Base-by-base conservation (phyloP, 30 jellyfish, hydroid and myxozoan species). In the Cassiopea xamachana region DNA sequence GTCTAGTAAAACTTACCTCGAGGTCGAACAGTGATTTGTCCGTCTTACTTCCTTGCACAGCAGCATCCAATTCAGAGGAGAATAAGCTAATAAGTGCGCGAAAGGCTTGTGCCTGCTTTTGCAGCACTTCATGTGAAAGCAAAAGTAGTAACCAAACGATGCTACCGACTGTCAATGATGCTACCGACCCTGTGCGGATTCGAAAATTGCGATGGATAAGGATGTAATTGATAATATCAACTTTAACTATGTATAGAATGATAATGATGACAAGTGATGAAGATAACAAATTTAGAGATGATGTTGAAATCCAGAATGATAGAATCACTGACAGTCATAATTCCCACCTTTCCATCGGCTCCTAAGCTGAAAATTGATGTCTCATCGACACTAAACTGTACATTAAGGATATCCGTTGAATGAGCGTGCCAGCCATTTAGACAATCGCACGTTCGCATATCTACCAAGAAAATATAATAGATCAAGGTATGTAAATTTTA, bases 341-440 rank as follows among this genome's bases (percentile, higher is more conserved):
- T 1, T 7, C 84, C 1, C 68, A 96, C 99, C 97, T 92, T 96
- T 48, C 98, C 96, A 68, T 92, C 98, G 67, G 97, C 97, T 39
- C 98, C 99, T 47, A 96, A 48, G 81, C 99, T 96, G 89, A 74
- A 96, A 49, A 96, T 60, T 16, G 95, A 88, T 2, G 97, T 91
- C 77, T 96, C 99, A 81, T 90, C 98, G 7, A 89, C 94, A 85
- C 93, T 91, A 73, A 96, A 96, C 75, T 84, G 97, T 2, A 96
- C 98, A 81, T 96, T 98, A 2, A 96, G 80, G 44, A 96, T 95
- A 89, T 91, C 91, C 1, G 97, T 80, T 1, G 97, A 79, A 70
- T 96, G 99, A 0, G 98, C 99, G 83, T 96, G 99, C 99, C 99
- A 96, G 50, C 98, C 98, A 69, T 91, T 92, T 16, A 96, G 94